These are phyloP conservation scores for Epinephelus lanceolatus DNA, from an alignment of 2,113 vertebrate species.

Conservation along the genomic window DNA sequence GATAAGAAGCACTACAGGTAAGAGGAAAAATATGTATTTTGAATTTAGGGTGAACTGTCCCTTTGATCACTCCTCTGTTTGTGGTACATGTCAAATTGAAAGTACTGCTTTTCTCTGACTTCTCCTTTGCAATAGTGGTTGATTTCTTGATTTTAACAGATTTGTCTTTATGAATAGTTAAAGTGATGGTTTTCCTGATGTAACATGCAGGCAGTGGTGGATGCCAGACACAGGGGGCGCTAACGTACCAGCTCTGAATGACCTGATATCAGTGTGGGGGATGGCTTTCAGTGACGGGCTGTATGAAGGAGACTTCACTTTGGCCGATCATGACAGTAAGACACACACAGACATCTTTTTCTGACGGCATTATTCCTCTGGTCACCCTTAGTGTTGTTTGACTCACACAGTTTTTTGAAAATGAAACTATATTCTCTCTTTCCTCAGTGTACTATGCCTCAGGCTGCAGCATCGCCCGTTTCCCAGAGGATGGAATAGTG, in stretches of 20 bases:
- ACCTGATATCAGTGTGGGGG: constrained; percentile 96
- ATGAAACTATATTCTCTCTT: constrained; percentile 3
- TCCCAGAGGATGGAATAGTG: constrained; percentile 96
- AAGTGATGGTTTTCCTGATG: not conserved
- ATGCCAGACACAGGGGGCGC: constrained; percentile 99
- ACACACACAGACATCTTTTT: not conserved
- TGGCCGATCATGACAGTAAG: constrained; percentile 98
- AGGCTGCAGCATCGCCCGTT: constrained; percentile 96
- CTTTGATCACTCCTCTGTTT: not conserved
- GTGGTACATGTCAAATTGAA: not conserved
- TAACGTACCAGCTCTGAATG: constrained; percentile 96
- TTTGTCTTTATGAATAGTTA: not conserved
- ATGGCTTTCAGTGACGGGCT: constrained; percentile 99
- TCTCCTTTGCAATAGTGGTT: too few species aligned
- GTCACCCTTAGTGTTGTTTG: not conserved
- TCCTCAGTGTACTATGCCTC: constrained; percentile 96
- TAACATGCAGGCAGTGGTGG: constrained; percentile 94
- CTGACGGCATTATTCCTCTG: not conserved
- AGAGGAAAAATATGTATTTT: too few species aligned
- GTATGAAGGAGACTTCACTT: constrained; percentile 95
- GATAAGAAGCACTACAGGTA: too few species aligned
- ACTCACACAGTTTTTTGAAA: not conserved
- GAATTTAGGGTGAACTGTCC: too few species aligned
- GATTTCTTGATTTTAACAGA: not conserved
- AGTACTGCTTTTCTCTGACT: not conserved